Evolutionary conservation across 2,888 invertebrate species (phyloP).

Genomic region (Luperina nickerlii): DNA sequence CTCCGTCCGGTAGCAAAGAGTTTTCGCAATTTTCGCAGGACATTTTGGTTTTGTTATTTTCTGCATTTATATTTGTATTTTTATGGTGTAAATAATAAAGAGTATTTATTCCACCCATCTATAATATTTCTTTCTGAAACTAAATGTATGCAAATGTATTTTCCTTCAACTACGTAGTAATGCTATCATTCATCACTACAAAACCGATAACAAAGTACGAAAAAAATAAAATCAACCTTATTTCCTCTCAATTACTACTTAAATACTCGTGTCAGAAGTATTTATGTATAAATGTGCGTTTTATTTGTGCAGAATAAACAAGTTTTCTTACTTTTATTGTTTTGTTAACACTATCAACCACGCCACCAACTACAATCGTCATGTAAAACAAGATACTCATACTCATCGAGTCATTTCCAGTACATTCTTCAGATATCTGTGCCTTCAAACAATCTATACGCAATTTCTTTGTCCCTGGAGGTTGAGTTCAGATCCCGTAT

Average conservation of each 20-base stretch:
- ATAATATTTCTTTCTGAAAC: background rate
- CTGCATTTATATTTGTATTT: background rate
- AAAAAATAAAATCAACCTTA: too few relatives aligned
- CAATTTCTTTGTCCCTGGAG: constrained; percentile 48
- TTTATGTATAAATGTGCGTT: background rate
- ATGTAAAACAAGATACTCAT: background rate
- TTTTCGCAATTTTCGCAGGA: background rate
- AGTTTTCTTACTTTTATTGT: background rate
- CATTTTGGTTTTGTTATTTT: background rate
- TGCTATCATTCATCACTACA: too few relatives aligned
- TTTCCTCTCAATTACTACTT: too few relatives aligned
- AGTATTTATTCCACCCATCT: background rate
- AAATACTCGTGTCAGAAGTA: background rate
- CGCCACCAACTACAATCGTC: too few relatives aligned
- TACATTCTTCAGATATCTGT: constrained; percentile 1
- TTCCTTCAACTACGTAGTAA: too few relatives aligned
- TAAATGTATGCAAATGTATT: background rate
- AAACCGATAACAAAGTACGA: too few relatives aligned
- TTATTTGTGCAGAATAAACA: background rate
- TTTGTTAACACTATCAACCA: background rate
- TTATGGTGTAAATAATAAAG: background rate
- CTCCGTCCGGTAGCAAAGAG: background rate
- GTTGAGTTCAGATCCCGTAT: constrained; percentile 44
- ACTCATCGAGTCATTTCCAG: constrained; percentile 13
- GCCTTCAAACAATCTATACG: constrained; percentile 42